Evolutionary conservation across 2,888 invertebrate species (phyloP), one percentile per base, ranked within the genome.

Genomic region (Poecilobothrus nobilitatus): DNA sequence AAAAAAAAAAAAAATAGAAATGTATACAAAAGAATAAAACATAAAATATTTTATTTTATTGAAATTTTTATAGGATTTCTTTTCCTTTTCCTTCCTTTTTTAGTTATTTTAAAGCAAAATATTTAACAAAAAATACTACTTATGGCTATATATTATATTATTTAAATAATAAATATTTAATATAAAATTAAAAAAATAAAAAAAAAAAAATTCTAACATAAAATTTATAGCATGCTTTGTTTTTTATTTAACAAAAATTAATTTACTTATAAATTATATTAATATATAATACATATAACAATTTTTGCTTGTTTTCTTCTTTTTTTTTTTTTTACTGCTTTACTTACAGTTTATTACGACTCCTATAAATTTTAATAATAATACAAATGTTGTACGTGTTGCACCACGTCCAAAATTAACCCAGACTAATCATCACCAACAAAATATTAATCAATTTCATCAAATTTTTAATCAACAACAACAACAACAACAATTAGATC

Each of bases 311-410:
- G 53, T 53, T 53, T 53, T 53, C 15, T 53, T 41, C 27, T 53
- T 66, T 62, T 65, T 10, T 68, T 53, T 53, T 22, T 70, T 67
- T 66, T n/a, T n/a, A n/a, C 65, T 68, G 66, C 12, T 69, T 68
- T 69, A 65, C 68, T 68, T 73, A 68, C 74, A 81, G 81, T 80
- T 80, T 76, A 78, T 78, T 79, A 78, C 80, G 78, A 80, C 79
- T 76, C 79, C 84, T 84, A 85, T 84, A 84, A 76, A 83, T 85
- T 79, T 85, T 84, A 79, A 82, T 84, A 79, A 85, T 85, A 86
- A 88, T 88, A 84, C 76, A 84, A 81, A 84, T 86, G 74, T 81
- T 86, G 73, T 79, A 76, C 80, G 79, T 78, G 77, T 79, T 76
- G 78, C 79, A 72, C 81, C 81, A 78, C 79, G 79, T 76, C 78